These are phyloP conservation scores for Chinchilla lanigera DNA, from an alignment of 2,113 vertebrate species.

Conservation along the genomic window DNA sequence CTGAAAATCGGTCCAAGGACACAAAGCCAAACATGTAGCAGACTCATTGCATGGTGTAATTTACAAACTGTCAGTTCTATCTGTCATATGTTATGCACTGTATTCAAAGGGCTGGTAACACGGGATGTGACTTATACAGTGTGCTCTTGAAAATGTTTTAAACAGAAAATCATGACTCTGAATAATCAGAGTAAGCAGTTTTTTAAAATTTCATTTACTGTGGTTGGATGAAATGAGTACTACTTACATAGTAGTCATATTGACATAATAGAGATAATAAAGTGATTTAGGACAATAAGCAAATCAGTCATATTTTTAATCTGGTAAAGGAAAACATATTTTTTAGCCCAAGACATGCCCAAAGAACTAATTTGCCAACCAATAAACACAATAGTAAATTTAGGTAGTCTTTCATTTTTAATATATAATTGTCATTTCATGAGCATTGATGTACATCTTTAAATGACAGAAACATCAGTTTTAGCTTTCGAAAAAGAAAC, in stretches of 20 bases:
- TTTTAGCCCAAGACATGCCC: background rate
- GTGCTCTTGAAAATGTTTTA: background rate
- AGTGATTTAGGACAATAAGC: background rate
- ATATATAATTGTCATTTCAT: background rate
- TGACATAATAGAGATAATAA: background rate
- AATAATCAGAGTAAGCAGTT: background rate
- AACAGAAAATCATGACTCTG: background rate
- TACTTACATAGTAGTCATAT: background rate
- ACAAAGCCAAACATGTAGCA: conserved; percentile 69
- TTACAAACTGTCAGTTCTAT: conserved; percentile 65
- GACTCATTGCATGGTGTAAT: conserved; percentile 53
- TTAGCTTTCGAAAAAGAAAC: background rate
- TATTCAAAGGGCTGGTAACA: conserved; percentile 50
- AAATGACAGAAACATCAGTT: background rate
- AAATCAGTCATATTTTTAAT: background rate
- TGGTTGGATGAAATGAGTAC: background rate
- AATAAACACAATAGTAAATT: background rate
- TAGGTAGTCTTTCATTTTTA: conserved; percentile 1
- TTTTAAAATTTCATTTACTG: background rate
- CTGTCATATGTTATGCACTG: conserved; percentile 36
- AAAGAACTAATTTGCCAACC: background rate
- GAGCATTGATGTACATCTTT: background rate
- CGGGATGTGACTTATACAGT: background rate
- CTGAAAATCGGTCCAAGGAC: conserved; percentile 78
- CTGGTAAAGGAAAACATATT: background rate